Evolutionary conservation across 2,797 vertebrate species (phyloP).

Genomic region (Gymnoscopelus braueri): DNA sequence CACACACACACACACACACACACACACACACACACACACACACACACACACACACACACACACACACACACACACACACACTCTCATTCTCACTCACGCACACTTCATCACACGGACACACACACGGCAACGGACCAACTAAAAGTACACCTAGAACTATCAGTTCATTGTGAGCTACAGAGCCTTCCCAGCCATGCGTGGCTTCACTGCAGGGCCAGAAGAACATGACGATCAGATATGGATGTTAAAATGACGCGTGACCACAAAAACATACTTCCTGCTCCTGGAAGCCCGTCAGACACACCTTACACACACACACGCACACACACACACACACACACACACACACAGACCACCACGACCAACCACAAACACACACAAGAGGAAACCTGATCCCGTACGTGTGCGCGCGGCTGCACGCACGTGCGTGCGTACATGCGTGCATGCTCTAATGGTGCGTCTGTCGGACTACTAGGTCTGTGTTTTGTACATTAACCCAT

Average conservation of each 20-base stretch:
- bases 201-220: constrained; percentile 5
- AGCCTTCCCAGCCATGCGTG: too few species aligned
- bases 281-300: constrained; percentile 66
- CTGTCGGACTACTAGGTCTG: too few species aligned
- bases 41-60: too few species aligned
- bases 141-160: too few species aligned
- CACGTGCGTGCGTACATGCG: not conserved
- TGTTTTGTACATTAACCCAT: not conserved
- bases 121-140: too few species aligned
- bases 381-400: constrained; percentile 31
- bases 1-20: too few species aligned
- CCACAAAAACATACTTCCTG: constrained; percentile 59
- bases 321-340: constrained; percentile 7
- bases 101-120: too few species aligned
- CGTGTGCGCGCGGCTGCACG: constrained; percentile 27
- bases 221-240: constrained; percentile 65
- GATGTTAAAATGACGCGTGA: constrained; percentile 26
- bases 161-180: too few species aligned
- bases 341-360: constrained; percentile 8
- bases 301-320: constrained; percentile 30
- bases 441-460: too few species aligned
- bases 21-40: too few species aligned
- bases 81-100: too few species aligned
- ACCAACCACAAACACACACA: constrained; percentile 24
- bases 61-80: too few species aligned